A percentile compares a stretch with the other conserved stretches of the same genome.
Evolutionary conservation across 1,140 invertebrate species (phyloP).

Genomic region (Scaptomyza graminum): DNA sequence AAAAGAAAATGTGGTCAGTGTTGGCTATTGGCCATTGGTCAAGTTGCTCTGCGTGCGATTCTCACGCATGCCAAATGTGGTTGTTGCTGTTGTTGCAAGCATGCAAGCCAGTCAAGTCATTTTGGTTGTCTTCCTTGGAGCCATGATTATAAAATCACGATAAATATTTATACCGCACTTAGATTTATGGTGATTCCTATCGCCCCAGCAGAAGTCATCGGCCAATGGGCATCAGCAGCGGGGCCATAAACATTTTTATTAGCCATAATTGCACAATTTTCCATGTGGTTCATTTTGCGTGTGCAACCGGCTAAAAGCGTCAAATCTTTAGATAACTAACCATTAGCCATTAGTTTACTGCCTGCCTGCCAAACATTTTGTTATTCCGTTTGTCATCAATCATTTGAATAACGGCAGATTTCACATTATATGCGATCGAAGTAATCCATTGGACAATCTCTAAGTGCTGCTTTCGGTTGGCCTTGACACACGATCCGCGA

Average conservation of each 20-base stretch:
- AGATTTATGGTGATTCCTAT: slow-evolving; percentile 78
- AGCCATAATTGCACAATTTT: slow-evolving; percentile 71
- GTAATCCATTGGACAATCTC: slow-evolving; percentile 7
- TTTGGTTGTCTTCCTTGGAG: slow-evolving; percentile 23
- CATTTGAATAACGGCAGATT: slow-evolving; percentile 26
- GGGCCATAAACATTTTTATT: slow-evolving; percentile 76
- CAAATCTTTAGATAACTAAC: slow-evolving; percentile 1
- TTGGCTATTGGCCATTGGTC: slow-evolving; percentile 15
- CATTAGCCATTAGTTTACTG: slow-evolving; percentile 21
- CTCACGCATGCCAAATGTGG: slow-evolving; percentile 63
- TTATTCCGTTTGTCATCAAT: slow-evolving; percentile 49
- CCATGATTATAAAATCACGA: slow-evolving; percentile 77
- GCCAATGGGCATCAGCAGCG: slow-evolving; percentile 47
- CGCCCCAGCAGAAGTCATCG: slow-evolving; percentile 61
- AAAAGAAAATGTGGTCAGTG: slow-evolving; percentile 24
- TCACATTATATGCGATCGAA: slow-evolving; percentile 3
- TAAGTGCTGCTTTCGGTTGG: slow-evolving; percentile 40
- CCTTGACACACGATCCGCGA: slow-evolving; percentile 46
- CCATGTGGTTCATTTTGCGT: slow-evolving; percentile 59
- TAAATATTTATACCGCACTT: slow-evolving; percentile 80
- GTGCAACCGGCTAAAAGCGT: slow-evolving; percentile 29
- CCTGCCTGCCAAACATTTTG: slow-evolving; percentile 31
- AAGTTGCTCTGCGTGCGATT: slow-evolving; percentile 54
- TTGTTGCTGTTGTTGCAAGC: slow-evolving; percentile 16
- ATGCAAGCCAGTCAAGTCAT: slow-evolving; percentile 40